Evolutionary conservation across 2,888 invertebrate genomes (phyloP), one percentile per base, ranked within the genome.

Genomic region (Mesochorus sp.): DNA sequence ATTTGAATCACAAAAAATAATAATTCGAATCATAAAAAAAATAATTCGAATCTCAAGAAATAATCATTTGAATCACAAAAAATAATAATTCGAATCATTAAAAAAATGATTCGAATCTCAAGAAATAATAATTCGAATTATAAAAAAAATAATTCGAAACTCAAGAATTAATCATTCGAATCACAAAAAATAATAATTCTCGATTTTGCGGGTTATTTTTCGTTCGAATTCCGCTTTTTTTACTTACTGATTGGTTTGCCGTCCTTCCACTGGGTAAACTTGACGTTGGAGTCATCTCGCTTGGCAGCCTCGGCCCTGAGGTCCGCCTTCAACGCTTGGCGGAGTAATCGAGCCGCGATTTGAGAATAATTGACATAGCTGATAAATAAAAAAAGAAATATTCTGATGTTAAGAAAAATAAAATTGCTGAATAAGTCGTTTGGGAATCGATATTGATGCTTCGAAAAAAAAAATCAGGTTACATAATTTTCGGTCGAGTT

Each of bases 291-390:
- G 66, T 94, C 95, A 85, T 95, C 95, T 78, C 97, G 93, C 89
- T 96, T 96, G 19, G 92, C 84, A 31, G 97, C 97, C 24, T 96
- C 97, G 19, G 91, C 92, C 83, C 93, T 94, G 0, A 95, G 85
- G 49, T 97, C 96, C 0, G 94, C 91, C 91, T 98, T 98, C 84
- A 98, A 91, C 10, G 97, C 94, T 88, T 94, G 93, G 76, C 98
- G 94, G 73, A 98, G 92, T 66, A 96, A 92, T 87, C 93, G 94
- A 19, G 98, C 98, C 87, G 98, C 98, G 88, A 99, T 97, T 91
- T 96, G 96, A 75, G 98, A 99, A 92, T 96, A 99, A 92, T 97
- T 97, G 91, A 99, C 96, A 93, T 99, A 99, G 93, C 98, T 99
- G 91, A n/a, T n/a, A n/a, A n/a, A n/a, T n/a, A n/a, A n/a, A n/a